Evolutionary conservation across 1,140 invertebrate genomes (phyloP), one percentile per base, ranked within the genome.

Genomic region (Trichonephila clavata): DNA sequence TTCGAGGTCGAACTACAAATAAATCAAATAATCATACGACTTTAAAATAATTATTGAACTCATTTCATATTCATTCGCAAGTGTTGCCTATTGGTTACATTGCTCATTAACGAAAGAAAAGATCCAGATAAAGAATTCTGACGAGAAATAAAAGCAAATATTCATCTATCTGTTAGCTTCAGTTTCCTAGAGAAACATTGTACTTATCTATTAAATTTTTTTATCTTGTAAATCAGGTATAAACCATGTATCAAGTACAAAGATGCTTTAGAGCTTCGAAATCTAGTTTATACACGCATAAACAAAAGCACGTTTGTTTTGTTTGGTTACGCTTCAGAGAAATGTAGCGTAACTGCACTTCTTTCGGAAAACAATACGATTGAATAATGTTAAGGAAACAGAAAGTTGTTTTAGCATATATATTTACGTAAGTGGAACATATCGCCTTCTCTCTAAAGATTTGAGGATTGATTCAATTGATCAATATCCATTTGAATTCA

Each of bases 401-500:
- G 14, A 27, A 39, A 77, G 32, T 24, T 39, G 27, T 24, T 39
- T 39, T 32, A 77, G 71, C 71, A 77, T 77, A 77, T 27, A 32
- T 77, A 32, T 77, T 77, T 77, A 77, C 71, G 27, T 77, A 77
- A 39, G 71, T 77, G 71, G 71, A 77, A 77, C 71, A 18, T 77
- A 77, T 77, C 32, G 18, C 18, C 20, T 77, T 77, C 27, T 77
- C 27, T 32, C 14, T 0, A 77, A 32, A 20, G 14, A 32, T 77
- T 77, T 20, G 24, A 0, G 32, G 18, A 32, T 77, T 4, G 18
- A 32, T 77, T 77, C 71, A 24, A 77, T 77, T 77, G 24, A 77
- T 77, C 71, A 39, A 77, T 32, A 77, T 20, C 71, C 32, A 77
- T 32, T 77, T 39, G 32, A 39, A 77, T 18, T 32, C 18, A 27